Evolutionary conservation across 2,113 vertebrate genomes (phyloP), one percentile per base, ranked within the genome.

Genomic region (Poicephalus gulielmi): DNA sequence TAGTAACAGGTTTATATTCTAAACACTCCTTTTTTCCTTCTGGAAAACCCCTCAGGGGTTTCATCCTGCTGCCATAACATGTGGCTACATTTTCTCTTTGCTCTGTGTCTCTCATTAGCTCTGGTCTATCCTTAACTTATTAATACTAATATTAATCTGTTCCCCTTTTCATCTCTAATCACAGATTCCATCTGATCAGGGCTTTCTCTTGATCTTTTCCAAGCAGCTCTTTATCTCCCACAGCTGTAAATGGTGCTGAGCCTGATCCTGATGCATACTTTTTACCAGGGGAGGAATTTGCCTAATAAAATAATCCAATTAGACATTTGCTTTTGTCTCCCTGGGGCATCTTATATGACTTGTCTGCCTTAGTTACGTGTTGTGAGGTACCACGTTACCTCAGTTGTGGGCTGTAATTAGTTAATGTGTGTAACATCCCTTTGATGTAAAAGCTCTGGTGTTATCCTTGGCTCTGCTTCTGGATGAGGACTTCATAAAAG

Each of bases 271-370:
- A 60, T 78, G 90, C 92, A 47, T 95, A 43, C 90, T 95, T 96
- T 81, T 60, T 88, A 86, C 81, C 70, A 6, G 7, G 52, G 87
- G 92, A 35, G 91, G 91, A 91, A 94, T 95, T 94, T 86, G 84
- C 28, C 93, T 96, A 94, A 96, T 96, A 94, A 95, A 96, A 92
- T 92, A 96, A 94, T 96, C 94, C 95, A 95, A 90, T 96, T 96
- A 97, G 79, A 74, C 94, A 71, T 94, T 95, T 94, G 87, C 49
- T 95, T 95, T 91, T 86, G 50, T 83, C 64, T 93, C 96, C 94
- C 88, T 77, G 75, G 35, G 90, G 94, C 93, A 92, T 83, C 90
- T 78, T 60, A 57, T 79, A 88, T 91, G 73, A 15, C 75, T 97
- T 12, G 53, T 80, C 93, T 96, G 27, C 90, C 75, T 95, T 84